A percentile compares a stretch with the other conserved stretches of the same genome.
Conservation (phyloP, 1,140 invertebrate species). For the Oryctes rhinoceros region DNA sequence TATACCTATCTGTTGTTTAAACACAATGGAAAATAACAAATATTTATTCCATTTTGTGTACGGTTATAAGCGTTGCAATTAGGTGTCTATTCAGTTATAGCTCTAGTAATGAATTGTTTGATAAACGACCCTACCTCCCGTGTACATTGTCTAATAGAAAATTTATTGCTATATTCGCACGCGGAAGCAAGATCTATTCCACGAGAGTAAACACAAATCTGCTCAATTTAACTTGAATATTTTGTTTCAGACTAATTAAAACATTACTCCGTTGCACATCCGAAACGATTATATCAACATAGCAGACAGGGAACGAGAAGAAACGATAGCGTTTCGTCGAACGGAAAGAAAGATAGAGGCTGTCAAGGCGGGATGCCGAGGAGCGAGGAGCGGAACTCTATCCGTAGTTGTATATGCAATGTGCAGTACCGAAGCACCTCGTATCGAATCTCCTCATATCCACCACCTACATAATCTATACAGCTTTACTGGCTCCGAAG, state of each 20-base stretch:
- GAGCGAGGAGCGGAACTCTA: not conserved
- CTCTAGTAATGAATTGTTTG: not conserved
- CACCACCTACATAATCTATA: constrained; percentile 45
- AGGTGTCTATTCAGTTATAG: not conserved
- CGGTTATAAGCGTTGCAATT: not conserved
- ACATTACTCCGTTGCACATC: constrained; percentile 21
- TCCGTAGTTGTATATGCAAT: constrained; percentile 5
- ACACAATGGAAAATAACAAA: too few species aligned
- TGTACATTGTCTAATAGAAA: not conserved
- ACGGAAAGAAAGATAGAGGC: constrained; percentile 19
- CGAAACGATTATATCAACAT: constrained; percentile 14
- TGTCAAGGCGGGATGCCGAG: not conserved
- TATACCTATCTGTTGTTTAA: too few species aligned
- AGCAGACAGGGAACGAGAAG: not conserved
- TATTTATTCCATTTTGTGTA: too few species aligned
- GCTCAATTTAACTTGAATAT: constrained; percentile 35
- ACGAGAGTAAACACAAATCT: constrained; percentile 16
- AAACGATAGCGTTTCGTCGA: constrained; percentile 21
- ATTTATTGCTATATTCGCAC: not conserved
- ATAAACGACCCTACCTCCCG: not conserved
- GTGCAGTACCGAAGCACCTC: constrained; percentile 31
- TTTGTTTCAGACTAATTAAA: constrained; percentile 35
- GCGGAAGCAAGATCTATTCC: not conserved
- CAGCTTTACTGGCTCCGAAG: constrained; percentile 44
- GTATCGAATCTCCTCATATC: constrained; percentile 43